Evolutionary conservation across 1,140 invertebrate species (phyloP).

Genomic region (Brachionus paranguensis): DNA sequence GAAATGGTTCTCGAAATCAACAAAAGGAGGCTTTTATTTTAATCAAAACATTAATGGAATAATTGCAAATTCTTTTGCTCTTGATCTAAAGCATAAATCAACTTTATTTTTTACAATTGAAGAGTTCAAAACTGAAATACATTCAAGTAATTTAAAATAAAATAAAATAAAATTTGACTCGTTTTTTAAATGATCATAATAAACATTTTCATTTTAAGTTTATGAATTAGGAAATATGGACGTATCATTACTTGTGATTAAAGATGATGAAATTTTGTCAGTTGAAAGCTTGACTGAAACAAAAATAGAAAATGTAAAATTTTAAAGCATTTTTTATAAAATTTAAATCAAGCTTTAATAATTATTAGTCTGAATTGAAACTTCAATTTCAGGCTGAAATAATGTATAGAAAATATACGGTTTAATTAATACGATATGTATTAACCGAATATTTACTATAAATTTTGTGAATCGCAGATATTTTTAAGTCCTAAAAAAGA

Average conservation of each 20-base stretch:
- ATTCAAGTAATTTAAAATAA: constrained; percentile 4
- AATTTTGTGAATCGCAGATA: no score
- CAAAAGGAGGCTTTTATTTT: constrained; percentile 25
- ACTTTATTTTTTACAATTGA: constrained; percentile 23
- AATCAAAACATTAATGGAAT: neutral
- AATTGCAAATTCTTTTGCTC: constrained; percentile 10
- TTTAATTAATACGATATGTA: no score
- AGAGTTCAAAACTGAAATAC: neutral
- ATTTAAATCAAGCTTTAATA: no score
- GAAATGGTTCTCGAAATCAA: constrained; percentile 21
- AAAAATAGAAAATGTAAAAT: constrained; percentile 19
- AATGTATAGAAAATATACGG: no score
- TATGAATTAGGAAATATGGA: neutral
- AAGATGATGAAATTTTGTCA: neutral
- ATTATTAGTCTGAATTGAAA: no score
- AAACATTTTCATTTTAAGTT: neutral
- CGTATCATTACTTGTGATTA: neutral
- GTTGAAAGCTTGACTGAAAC: constrained; percentile 6
- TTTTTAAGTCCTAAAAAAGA: no score
- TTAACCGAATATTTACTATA: no score
- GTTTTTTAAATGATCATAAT: neutral
- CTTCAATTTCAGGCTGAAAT: no score
- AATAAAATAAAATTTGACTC: neutral
- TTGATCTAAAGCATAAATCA: neutral
- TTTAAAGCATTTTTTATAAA: neutral